Evolutionary conservation across 2,113 vertebrate genomes (phyloP).

Genomic region (Protobothrops flavoviridis): DNA sequence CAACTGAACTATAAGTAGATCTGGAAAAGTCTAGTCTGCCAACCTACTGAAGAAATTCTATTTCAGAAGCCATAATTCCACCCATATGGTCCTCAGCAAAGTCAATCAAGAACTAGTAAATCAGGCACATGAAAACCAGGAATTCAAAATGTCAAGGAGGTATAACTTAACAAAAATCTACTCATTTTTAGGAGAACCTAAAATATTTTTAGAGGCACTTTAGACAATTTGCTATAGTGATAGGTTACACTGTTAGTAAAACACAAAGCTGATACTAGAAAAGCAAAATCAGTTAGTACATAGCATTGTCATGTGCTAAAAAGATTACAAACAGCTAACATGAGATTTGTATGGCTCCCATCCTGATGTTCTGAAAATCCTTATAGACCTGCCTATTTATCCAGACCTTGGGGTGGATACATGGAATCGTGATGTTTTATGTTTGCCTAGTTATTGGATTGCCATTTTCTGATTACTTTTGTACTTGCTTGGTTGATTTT

Average conservation of each 20-base stretch:
- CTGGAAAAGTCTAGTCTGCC: not conserved
- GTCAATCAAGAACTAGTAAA: not conserved
- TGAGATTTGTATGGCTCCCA: not conserved
- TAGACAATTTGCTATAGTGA: not conserved
- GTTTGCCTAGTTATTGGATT: not conserved
- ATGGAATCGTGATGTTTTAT: not conserved
- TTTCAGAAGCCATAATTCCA: not conserved
- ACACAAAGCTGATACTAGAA: too few relatives aligned
- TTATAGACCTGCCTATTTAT: not conserved
- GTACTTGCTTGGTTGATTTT: not conserved
- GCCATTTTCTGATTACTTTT: not conserved
- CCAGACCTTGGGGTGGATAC: not conserved
- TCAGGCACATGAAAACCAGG: not conserved
- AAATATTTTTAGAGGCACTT: not conserved
- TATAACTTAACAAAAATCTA: not conserved
- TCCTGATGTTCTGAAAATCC: not conserved
- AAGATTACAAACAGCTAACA: not conserved
- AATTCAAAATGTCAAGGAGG: not conserved
- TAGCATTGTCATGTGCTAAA: too few relatives aligned
- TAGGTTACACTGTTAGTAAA: too few relatives aligned
- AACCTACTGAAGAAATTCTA: not conserved
- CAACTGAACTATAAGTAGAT: not conserved
- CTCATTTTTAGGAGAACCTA: not conserved
- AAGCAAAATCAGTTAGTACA: too few relatives aligned
- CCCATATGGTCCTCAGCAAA: not conserved